Percentiles rank a stretch among this genome's conserved stretches.
These are phyloP conservation scores for Mionectes olivaceus DNA, from an alignment of 2,797 vertebrate species.

Conservation along the genomic window DNA sequence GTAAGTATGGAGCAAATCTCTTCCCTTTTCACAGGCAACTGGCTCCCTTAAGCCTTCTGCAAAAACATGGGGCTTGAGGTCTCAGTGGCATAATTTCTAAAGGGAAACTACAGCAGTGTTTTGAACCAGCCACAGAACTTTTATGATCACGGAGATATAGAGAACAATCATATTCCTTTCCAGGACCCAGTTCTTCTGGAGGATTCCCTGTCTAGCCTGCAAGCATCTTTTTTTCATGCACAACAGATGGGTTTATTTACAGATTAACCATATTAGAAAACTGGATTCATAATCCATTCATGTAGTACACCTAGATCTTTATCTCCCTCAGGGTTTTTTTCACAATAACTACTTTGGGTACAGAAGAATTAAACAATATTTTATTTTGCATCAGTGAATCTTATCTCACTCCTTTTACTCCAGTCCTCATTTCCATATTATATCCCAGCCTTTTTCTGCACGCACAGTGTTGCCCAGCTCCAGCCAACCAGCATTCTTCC, in stretches of 20 bases:
- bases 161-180: neutral
- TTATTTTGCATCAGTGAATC: neutral
- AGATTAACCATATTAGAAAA: neutral
- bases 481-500: neutral
- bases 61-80: neutral
- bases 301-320: neutral
- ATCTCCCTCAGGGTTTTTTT: neutral
- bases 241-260: neutral
- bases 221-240: neutral
- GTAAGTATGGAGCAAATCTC: neutral
- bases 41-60: neutral
- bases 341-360: neutral
- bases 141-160: neutral
- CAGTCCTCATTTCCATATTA: neutral
- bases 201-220: neutral
- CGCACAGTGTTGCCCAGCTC: neutral
- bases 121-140: neutral
- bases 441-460: neutral
- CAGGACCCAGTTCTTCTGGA: neutral
- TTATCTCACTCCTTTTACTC: neutral
- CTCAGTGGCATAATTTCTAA: neutral
- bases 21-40: neutral
- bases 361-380: neutral
- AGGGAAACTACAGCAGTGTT: neutral
- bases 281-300: neutral